Evolutionary conservation across 2,888 invertebrate species (phyloP).

Genomic region (Augochlorella aurata): DNA sequence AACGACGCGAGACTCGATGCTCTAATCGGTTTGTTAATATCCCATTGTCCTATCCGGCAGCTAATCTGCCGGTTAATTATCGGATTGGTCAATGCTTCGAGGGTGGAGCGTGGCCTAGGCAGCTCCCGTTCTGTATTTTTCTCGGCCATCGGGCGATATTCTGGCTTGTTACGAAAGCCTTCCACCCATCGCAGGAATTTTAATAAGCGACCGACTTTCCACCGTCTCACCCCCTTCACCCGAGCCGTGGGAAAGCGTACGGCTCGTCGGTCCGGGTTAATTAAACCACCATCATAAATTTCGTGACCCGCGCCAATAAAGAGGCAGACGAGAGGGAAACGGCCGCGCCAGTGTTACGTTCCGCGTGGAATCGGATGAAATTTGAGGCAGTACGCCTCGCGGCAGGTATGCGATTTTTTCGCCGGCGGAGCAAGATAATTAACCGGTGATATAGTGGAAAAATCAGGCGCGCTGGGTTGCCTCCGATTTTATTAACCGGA

Average conservation of each 20-base stretch:
- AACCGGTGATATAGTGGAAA: background rate
- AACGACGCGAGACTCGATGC: constrained; percentile 12
- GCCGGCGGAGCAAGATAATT: background rate
- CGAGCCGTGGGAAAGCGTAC: constrained; percentile 5
- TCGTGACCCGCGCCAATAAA: constrained; percentile 14
- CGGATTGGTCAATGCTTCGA: background rate
- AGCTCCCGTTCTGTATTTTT: background rate
- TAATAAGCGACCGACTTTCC: constrained; percentile 18
- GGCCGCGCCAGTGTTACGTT: background rate
- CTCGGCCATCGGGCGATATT: background rate
- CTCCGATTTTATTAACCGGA: background rate
- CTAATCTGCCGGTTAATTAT: constrained; percentile 17
- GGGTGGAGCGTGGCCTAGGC: background rate
- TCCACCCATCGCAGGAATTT: background rate
- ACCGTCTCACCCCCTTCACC: background rate
- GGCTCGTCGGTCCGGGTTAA: constrained; percentile 18
- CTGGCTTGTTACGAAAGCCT: background rate
- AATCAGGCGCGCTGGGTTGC: background rate
- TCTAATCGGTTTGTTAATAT: constrained; percentile 60
- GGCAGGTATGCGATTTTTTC: background rate
- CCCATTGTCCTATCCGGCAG: constrained; percentile 53
- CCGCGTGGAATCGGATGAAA: constrained; percentile 2
- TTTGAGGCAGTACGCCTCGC: background rate
- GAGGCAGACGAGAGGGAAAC: background rate
- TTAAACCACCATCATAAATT: constrained; percentile 39